Evolutionary conservation across 2,888 invertebrate genomes (phyloP), one percentile per base, ranked within the genome.

Genomic region (Apamea crenata): DNA sequence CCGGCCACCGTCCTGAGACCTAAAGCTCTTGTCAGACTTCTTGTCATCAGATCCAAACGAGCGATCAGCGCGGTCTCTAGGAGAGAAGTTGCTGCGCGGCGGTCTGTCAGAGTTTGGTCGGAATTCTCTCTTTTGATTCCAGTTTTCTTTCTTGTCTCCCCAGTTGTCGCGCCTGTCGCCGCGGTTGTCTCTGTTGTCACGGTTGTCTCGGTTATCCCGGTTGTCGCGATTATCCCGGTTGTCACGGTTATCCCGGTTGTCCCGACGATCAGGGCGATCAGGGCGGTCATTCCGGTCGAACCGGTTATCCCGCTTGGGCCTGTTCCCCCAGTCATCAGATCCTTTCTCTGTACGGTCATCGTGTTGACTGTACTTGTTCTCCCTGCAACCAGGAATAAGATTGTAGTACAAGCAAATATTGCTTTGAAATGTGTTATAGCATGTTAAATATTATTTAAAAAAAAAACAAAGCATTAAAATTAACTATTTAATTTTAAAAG

Each of bases 11-110:
- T 94, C 95, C 59, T 94, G 93, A 0, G 96, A 94, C 5, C 90
- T 91, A 88, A 89, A 93, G 87, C 95, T 95, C 67, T 91, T 92
- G 1, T 96, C 96, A 0, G 95, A 95, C 65, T 92, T 93, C 82
- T 93, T 95, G 61, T 90, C 89, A 21, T 96, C 96, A 0, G 93
- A 93, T 1, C 90, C 91, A 84, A 93, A 94, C 0, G 95, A 94
- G n/a, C 94, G 90, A 0, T 95, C 94, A 3, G 94, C 94, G 21
- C 96, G 91, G 4, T 96, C 96, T 78, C 96, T 91, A 0, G 96
- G 96, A 0, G 93, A 91, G 85, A 96, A 96, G 88, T 95, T 95
- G 86, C 94, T 95, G 61, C 91, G 88, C 2, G 92, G 88, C 40
- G 92, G 91, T 70, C 94, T 90, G 61, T 95, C 95, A 1, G 66